These are phyloP conservation scores for Epizoanthus ramosus DNA, from an alignment of 92 coral and sea anemone genomes.

Conservation along the genomic window DNA sequence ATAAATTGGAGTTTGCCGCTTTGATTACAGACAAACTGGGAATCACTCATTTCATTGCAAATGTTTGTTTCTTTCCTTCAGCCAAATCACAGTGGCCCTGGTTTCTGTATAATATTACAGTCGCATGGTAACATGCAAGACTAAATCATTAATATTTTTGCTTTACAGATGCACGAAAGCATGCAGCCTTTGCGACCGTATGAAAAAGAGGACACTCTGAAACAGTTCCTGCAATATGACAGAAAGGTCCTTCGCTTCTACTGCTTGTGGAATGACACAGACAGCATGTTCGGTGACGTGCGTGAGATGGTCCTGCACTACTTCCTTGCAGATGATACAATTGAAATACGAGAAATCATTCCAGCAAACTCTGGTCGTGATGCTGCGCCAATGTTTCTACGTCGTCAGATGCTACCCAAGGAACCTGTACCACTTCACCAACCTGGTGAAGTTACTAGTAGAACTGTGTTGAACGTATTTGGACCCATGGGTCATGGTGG, in stretches of 20 bases:
- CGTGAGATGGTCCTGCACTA: slow-evolving; percentile 95
- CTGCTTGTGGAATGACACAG: slow-evolving; percentile 96
- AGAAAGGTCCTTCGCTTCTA: slow-evolving; percentile 88
- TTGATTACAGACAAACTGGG: too few species aligned
- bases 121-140: not conserved
- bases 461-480: slow-evolving; percentile 97
- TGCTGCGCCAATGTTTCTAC: slow-evolving; percentile 96
- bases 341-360: slow-evolving; percentile 91
- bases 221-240: slow-evolving; percentile 93
- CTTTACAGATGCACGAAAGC: slow-evolving; percentile 82
- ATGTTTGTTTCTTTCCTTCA: too few species aligned
- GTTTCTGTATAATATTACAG: too few species aligned
- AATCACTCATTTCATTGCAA: too few species aligned
- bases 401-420: slow-evolving; percentile 91
- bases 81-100: too few species aligned
- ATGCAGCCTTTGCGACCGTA: slow-evolving; percentile 99
- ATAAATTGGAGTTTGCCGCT: too few species aligned
- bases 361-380: slow-evolving; percentile 93
- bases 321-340: slow-evolving; percentile 96
- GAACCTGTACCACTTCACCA: slow-evolving; percentile 86
- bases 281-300: slow-evolving; percentile 97
- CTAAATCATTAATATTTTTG: not conserved
- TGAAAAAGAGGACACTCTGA: slow-evolving; percentile 95
- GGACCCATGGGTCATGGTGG: slow-evolving; percentile 99
- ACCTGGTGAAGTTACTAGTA: slow-evolving; percentile 95